Conservation (phyloP, 1,140 invertebrate genomes). For the Pseudomyrmex gracilis region DNA sequence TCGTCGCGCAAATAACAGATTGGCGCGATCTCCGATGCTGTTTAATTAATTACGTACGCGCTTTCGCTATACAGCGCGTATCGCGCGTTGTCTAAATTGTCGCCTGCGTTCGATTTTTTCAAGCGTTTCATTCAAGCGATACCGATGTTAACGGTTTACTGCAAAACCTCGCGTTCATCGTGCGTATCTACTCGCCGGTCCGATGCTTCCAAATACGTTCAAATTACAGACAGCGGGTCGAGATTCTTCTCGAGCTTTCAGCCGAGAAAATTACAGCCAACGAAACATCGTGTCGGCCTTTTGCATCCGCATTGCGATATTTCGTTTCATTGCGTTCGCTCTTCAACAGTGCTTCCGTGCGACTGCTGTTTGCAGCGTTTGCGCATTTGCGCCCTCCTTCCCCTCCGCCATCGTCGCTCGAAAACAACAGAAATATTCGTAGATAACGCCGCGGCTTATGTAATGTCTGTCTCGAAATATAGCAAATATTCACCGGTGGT, state of each 20-base stretch:
- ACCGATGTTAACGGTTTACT: slow-evolving; percentile 23
- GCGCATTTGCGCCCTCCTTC: not conserved
- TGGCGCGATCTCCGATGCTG: not conserved
- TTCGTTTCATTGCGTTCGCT: slow-evolving; percentile 48
- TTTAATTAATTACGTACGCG: not conserved
- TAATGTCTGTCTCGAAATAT: not conserved
- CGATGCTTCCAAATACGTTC: slow-evolving; percentile 41
- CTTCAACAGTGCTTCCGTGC: slow-evolving; percentile 12
- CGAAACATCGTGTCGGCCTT: slow-evolving; percentile 42
- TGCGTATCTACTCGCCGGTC: slow-evolving; percentile 37
- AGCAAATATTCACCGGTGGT: no score
- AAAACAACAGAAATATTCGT: slow-evolving; percentile 40
- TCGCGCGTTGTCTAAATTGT: not conserved
- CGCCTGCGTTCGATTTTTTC: slow-evolving; percentile 2
- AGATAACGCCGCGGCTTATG: not conserved
- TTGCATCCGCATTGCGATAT: slow-evolving; percentile 48
- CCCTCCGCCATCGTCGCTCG: not conserved
- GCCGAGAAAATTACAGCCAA: slow-evolving; percentile 39
- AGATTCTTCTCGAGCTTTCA: slow-evolving; percentile 53
- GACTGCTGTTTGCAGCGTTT: not conserved
- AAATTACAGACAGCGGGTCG: slow-evolving; percentile 39
- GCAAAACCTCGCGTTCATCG: slow-evolving; percentile 17
- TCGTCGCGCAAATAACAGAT: not conserved
- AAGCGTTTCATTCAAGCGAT: slow-evolving; percentile 3
- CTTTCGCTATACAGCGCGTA: not conserved